Evolutionary conservation across 2,888 invertebrate species (phyloP), one percentile per base, ranked within the genome.

Genomic region (Operophtera brumata): DNA sequence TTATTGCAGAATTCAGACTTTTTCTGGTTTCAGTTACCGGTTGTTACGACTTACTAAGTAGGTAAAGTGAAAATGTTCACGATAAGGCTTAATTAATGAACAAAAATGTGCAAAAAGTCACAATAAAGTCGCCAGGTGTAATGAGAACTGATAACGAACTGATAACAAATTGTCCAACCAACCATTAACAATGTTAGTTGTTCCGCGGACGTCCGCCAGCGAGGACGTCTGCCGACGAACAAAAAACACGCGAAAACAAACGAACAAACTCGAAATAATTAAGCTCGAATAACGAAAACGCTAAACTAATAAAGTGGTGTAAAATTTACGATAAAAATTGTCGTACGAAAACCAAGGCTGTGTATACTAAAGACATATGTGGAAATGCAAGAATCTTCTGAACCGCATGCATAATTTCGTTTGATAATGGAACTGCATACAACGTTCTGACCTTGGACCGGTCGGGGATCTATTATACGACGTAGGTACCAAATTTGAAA

Each of bases 331-430:
- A 47, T 47, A 51, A 35, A 36, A 48, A 45, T 28, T 28, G 1
- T 28, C 30, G 6, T 56, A 46, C 40, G 40, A 47, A 59, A 42
- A 32, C 20, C 72, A 75, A 80, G 71, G 66, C 60, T 54, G 60
- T 26, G 34, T 43, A n/a, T 43, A 26, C 14, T 12, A 40, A n/a
- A n/a, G 37, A 44, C 35, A 10, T 36, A 25, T 39, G 47, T 41
- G 36, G 8, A 67, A 72, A 75, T 78, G 75, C 73, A 71, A 68
- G 65, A 54, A 71, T 73, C 61, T 75, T 69, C 65, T 68, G 46
- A 64, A 70, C 63, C 61, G 77, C 77, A 76, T 83, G 80, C 80
- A 84, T 83, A 83, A 84, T 84, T 84, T 72, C 73, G 76, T 77
- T 78, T 72, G 76, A 80, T 78, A 77, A 56, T 55, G 59, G 69